These are phyloP conservation scores for Formica exsecta DNA, from an alignment of 1,140 invertebrate species.

Conservation along the genomic window DNA sequence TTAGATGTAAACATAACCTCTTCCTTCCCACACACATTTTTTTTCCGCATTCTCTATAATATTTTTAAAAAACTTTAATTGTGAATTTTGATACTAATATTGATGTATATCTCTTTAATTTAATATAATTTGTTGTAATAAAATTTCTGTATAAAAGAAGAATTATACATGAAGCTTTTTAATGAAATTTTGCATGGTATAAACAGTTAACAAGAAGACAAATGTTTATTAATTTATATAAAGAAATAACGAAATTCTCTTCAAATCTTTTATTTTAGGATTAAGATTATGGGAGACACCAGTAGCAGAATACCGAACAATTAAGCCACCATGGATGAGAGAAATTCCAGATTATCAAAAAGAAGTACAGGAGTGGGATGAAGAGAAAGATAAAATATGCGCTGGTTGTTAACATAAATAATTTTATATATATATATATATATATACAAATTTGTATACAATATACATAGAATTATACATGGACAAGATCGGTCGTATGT, in stretches of 20 bases:
- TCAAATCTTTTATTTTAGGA: constrained; percentile 37
- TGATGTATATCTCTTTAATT: not conserved
- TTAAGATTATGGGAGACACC: constrained; percentile 52
- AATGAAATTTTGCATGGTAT: not conserved
- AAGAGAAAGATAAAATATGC: constrained; percentile 76
- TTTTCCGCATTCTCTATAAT: too few species aligned
- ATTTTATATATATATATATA: not conserved
- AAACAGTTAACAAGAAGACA: not conserved
- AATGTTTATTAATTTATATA: not conserved
- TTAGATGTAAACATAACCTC: not conserved
- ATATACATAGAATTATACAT: too few species aligned
- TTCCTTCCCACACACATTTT: too few species aligned
- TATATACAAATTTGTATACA: not conserved
- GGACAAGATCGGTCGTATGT: constrained; percentile 90
- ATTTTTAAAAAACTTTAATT: not conserved
- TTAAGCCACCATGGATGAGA: constrained; percentile 75
- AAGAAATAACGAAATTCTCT: not conserved
- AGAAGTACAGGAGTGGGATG: constrained; percentile 71
- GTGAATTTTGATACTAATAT: not conserved
- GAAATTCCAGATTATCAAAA: constrained; percentile 62
- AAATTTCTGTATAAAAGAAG: not conserved
- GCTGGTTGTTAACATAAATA: constrained; percentile 62
- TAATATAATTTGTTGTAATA: not conserved
- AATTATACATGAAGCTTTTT: not conserved
- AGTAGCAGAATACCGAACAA: constrained; percentile 38